Conservation (phyloP, 2,888 invertebrate species). For the Lamellibrachia satsuma region DNA sequence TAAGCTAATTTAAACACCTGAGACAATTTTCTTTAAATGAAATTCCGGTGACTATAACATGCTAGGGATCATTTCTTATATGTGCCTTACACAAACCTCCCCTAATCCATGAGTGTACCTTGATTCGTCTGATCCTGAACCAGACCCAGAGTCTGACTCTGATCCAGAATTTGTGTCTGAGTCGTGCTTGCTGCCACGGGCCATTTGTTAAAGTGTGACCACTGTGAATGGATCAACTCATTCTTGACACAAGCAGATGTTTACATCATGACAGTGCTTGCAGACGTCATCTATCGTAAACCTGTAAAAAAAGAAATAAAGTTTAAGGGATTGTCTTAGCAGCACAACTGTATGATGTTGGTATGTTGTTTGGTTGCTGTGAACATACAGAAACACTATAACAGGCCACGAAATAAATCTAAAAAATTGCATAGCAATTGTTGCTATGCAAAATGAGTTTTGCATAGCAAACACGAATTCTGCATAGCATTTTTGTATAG, state of each 20-base stretch:
- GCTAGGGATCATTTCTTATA: too few relatives aligned
- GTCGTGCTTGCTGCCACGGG: constrained; percentile 17
- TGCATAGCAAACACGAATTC: too few relatives aligned
- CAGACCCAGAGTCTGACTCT: constrained; percentile 29
- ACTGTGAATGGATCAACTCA: constrained; percentile 22
- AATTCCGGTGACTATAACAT: background rate
- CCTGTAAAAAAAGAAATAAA: background rate
- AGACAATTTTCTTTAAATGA: background rate
- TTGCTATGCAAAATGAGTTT: too few relatives aligned
- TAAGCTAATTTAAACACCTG: background rate
- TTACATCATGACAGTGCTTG: background rate
- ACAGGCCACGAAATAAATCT: too few relatives aligned
- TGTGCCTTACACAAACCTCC: background rate
- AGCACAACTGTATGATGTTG: background rate
- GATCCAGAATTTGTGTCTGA: constrained; percentile 28
- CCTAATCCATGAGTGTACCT: background rate
- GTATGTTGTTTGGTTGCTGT: background rate
- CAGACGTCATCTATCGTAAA: background rate
- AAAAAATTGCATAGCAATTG: too few relatives aligned
- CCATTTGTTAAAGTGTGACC: constrained; percentile 10
- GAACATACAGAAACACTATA: too few relatives aligned
- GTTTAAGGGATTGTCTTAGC: background rate
- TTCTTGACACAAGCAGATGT: background rate
- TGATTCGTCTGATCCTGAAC: constrained; percentile 29
- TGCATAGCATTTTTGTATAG: too few relatives aligned